These are phyloP conservation scores for Lophotis ruficrista DNA, from an alignment of 2,113 vertebrate genomes.

Conservation along the genomic window DNA sequence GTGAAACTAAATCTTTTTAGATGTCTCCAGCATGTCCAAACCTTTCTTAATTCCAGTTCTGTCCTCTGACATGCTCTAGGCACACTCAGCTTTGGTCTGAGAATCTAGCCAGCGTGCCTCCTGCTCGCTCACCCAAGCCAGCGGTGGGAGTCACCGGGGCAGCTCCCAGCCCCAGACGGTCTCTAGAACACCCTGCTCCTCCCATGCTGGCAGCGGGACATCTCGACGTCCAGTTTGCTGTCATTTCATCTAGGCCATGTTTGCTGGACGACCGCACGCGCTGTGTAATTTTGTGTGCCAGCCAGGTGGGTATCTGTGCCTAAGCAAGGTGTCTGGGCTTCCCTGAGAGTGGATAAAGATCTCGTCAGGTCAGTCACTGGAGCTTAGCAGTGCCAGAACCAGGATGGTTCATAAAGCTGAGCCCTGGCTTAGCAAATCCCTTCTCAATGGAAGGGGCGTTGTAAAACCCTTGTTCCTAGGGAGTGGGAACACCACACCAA, in stretches of 20 bases:
- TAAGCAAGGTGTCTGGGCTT: neutral
- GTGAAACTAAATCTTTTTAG: neutral
- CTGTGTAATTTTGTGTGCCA: neutral
- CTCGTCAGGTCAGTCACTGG: neutral
- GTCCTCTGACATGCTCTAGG: neutral
- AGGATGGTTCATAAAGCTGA: neutral
- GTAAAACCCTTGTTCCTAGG: neutral
- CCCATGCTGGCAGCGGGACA: accelerated
- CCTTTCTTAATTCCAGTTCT: neutral
- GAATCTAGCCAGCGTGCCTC: neutral
- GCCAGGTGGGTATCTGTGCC: neutral
- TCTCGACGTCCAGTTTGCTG: neutral
- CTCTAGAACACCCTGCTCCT: neutral
- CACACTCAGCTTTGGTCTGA: neutral
- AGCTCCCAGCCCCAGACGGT: neutral
- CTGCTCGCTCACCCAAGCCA: neutral
- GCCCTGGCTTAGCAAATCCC: neutral
- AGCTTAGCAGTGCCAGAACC: neutral
- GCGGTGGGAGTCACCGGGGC: neutral
- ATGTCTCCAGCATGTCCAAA: neutral
- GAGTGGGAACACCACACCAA: neutral
- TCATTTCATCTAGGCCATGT: neutral
- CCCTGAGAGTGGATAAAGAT: neutral
- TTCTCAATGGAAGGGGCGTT: neutral
- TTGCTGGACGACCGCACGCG: accelerated